phyloP scores from a whole-genome alignment of 2,888 invertebrate genomes.

The Allygus modestus region DNA sequence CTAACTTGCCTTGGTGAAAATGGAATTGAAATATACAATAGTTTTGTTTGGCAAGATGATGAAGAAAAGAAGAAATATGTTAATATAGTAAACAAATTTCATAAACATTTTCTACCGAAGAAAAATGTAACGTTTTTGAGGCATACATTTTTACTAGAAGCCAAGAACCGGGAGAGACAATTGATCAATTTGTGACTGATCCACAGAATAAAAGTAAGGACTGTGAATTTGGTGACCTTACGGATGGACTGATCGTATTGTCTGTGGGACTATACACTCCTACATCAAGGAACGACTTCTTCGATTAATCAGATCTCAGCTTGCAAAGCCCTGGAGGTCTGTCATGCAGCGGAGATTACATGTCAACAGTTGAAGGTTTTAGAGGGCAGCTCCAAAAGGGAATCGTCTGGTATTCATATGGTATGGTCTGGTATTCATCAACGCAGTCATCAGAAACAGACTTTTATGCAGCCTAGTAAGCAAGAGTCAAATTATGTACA shows the following conservation, averaged over 20 bases:
- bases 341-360: constrained; percentile 64
- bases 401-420: not conserved
- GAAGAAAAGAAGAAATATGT: constrained; percentile 63
- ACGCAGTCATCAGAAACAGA: constrained; percentile 11
- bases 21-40: constrained; percentile 65
- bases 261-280: constrained; percentile 65
- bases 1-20: constrained; percentile 66
- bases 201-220: constrained; percentile 61
- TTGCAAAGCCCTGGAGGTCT: constrained; percentile 63
- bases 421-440: not conserved
- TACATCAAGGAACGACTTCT: constrained; percentile 64
- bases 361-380: constrained; percentile 19
- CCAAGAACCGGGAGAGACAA: constrained; percentile 66
- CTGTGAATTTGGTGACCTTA: constrained; percentile 66
- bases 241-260: constrained; percentile 66
- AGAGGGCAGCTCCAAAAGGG: not conserved
- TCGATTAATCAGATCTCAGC: constrained; percentile 51
- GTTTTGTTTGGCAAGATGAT: constrained; percentile 62
- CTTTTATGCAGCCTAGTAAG: not conserved
- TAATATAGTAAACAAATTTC: constrained; percentile 65
- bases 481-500: not conserved
- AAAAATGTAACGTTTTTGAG: constrained; percentile 68
- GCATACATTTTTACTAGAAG: constrained; percentile 68
- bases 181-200: constrained; percentile 66
- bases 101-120: constrained; percentile 68